A percentile compares a stretch with the other conserved stretches of the same genome.
These are phyloP conservation scores for Ladona fulva DNA, from an alignment of 1,140 invertebrate species.

Conservation along the genomic window DNA sequence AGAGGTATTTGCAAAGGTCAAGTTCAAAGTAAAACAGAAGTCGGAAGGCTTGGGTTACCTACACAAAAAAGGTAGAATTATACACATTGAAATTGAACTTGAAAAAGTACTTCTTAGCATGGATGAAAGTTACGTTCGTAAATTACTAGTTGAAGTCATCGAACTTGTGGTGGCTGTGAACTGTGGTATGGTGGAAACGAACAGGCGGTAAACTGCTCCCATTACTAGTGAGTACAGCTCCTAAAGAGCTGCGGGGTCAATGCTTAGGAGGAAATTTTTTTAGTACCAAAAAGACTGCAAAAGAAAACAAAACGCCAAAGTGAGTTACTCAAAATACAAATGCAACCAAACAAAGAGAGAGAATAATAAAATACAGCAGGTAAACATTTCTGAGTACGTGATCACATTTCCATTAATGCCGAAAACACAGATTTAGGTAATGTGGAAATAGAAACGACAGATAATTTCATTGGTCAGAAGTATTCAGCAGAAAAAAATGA, in stretches of 20 bases:
- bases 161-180: too few species aligned
- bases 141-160: conserved; percentile 83
- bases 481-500: conserved; percentile 5
- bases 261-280: conserved; percentile 79
- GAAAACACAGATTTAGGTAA: conserved; percentile 33
- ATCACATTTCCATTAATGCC: conserved; percentile 17
- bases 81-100: conserved; percentile 99
- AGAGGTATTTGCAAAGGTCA: conserved; percentile 94
- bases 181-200: too few species aligned
- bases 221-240: conserved; percentile 83
- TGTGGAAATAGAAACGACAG: conserved; percentile 27
- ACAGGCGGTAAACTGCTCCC: conserved; percentile 81
- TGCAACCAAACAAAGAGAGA: conserved; percentile 73
- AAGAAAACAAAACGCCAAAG: conserved; percentile 93
- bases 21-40: conserved; percentile 90
- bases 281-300: conserved; percentile 93
- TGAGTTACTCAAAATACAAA: conserved; percentile 83
- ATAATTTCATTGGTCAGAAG: conserved; percentile 20
- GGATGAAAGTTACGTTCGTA: conserved; percentile 71
- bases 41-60: conserved; percentile 94
- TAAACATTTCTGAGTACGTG: background rate
- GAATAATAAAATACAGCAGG: conserved; percentile 36
- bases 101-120: conserved; percentile 97
- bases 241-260: conserved; percentile 73
- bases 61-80: conserved; percentile 94